phyloP scores from a whole-genome alignment of 2,113 vertebrate species.

The Lasiurus borealis region DNA sequence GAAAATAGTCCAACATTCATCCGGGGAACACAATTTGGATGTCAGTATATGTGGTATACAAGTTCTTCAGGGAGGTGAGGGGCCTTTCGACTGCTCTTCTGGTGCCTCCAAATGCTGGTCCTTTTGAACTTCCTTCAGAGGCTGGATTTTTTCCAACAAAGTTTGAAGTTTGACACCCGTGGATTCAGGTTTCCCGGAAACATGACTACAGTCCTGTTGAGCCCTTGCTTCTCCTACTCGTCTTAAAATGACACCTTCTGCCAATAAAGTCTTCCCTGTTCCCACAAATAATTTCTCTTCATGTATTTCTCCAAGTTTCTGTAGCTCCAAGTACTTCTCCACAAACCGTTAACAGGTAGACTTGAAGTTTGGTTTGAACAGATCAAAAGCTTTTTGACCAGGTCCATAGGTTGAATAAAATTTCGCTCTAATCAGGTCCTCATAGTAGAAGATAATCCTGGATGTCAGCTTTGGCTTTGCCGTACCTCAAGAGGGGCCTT shows the following conservation, averaged over 20 bases:
- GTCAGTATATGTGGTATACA: background rate
- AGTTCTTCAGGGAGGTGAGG: background rate
- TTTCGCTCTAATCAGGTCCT: slow-evolving; percentile 93
- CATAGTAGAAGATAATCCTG: slow-evolving; percentile 90
- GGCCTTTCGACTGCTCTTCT: background rate
- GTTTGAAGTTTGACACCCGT: slow-evolving; percentile 76
- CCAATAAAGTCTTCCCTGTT: slow-evolving; percentile 91
- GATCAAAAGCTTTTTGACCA: slow-evolving; percentile 88
- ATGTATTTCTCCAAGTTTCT: slow-evolving; percentile 87
- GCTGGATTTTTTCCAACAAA: slow-evolving; percentile 77
- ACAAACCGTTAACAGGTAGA: slow-evolving; percentile 95
- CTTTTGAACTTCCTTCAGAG: background rate
- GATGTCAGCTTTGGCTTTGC: slow-evolving; percentile 80
- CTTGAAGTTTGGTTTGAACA: slow-evolving; percentile 89
- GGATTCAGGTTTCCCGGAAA: slow-evolving; percentile 36
- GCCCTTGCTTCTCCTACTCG: slow-evolving; percentile 79
- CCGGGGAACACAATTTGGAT: background rate
- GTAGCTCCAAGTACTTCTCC: slow-evolving; percentile 91
- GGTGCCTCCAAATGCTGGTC: slow-evolving; percentile 46
- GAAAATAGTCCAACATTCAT: background rate
- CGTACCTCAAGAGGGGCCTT: slow-evolving; percentile 72
- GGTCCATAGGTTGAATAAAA: slow-evolving; percentile 91
- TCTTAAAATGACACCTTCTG: slow-evolving; percentile 90
- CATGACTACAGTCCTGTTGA: slow-evolving; percentile 68
- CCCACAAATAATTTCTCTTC: slow-evolving; percentile 91